Base-by-base conservation (phyloP, 2,113 vertebrate species). In the Cryptotis parvus region DNA sequence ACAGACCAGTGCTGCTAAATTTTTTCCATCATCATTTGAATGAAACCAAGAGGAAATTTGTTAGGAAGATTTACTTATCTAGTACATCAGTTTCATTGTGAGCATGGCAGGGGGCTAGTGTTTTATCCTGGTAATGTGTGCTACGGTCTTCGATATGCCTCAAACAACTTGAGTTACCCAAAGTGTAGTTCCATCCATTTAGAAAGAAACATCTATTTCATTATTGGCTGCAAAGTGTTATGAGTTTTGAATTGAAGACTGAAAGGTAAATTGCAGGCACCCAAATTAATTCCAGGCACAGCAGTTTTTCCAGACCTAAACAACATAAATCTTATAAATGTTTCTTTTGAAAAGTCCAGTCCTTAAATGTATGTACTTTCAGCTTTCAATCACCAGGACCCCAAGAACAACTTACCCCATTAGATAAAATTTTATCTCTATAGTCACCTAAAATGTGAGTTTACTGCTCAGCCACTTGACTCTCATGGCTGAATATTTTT, bases 241-340 rank as follows among this genome's bases (percentile, higher is more conserved):
- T 8, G 3, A 81, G n/a, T 63, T 12, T 65, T 31, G 52, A 49
- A 4, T 6, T 61, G 37, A 85, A 80, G 45, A 61, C n/a, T 82
- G 45, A 89, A 91, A 84, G 58, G 18, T 26, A 55, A 77, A 81
- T 66, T 31, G 65, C 1, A 75, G 45, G 3, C 5, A 52, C 20
- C 24, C 35, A 80, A 41, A 5, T 65, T 65, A 43, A n/a, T 20
- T 24, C 18, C 29, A 84, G 6, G 0, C 70, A 15, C 41, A 18
- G 41, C 52, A 61, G n/a, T 8, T 9, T 70, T 93, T 76, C 78
- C 27, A 89, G 1, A 82, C 79, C 22, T 84, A 90, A 79, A 79
- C 27, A 78, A 68, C n/a, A 82, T 26, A 31, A 29, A 7, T 9
- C 45, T 82, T 68, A 49, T 16, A 91, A 85, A 41, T 66, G 18